Conservation (phyloP, 2,888 invertebrate species). For the Rutpela maculata region DNA sequence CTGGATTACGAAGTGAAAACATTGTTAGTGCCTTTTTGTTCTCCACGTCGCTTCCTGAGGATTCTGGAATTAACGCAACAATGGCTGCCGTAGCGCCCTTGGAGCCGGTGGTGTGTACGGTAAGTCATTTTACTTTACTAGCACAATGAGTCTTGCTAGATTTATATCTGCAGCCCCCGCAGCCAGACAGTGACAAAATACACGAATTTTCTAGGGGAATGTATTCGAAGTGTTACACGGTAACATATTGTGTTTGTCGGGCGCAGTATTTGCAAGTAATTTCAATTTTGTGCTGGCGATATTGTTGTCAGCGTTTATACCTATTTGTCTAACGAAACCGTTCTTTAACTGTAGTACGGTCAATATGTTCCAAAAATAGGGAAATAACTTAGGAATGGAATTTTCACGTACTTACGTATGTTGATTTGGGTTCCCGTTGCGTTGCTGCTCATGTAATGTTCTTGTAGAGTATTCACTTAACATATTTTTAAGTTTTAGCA, state of each 20-base stretch:
- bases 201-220: background rate
- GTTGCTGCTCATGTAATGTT: too few relatives aligned
- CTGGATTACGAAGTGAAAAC: conserved; percentile 22
- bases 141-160: conserved; percentile 19
- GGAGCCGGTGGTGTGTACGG: conserved; percentile 29
- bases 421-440: too few relatives aligned
- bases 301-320: too few relatives aligned
- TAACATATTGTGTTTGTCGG: background rate
- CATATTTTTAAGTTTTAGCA: too few relatives aligned
- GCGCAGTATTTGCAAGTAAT: background rate
- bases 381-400: too few relatives aligned
- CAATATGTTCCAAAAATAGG: too few relatives aligned
- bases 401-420: too few relatives aligned
- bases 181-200: conserved; percentile 5
- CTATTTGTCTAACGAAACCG: too few relatives aligned
- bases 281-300: too few relatives aligned
- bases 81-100: conserved; percentile 32
- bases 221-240: background rate
- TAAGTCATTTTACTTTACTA: conserved; percentile 15
- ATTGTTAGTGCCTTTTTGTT: background rate
- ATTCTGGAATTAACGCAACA: conserved; percentile 17
- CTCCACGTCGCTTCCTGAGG: conserved; percentile 2
- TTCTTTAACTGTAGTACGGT: too few relatives aligned
- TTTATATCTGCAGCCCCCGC: conserved; percentile 14
- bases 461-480: too few relatives aligned